These are phyloP conservation scores for Balaeniceps rex DNA, from an alignment of 2,113 vertebrate species.

Conservation along the genomic window DNA sequence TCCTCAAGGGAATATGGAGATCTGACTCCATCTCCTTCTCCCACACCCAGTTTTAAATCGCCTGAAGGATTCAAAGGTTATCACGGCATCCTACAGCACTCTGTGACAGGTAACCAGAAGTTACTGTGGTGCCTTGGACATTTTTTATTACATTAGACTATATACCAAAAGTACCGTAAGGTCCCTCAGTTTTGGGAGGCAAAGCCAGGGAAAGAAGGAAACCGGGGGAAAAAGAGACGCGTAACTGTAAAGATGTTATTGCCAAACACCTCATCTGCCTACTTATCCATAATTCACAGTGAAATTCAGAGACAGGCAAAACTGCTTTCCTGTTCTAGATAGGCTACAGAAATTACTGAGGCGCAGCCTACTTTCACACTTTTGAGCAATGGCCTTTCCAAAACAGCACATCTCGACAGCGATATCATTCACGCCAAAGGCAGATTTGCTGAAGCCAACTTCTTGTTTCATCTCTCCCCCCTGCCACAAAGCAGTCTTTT, in stretches of 20 bases:
- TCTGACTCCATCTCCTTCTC: neutral
- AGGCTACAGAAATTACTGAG: neutral
- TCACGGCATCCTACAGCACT: accelerated
- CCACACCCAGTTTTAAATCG: neutral
- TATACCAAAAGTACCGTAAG: accelerated
- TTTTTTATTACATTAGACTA: neutral
- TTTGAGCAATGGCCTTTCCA: neutral
- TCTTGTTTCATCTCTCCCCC: neutral
- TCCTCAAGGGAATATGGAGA: neutral
- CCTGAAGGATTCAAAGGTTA: neutral
- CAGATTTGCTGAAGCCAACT: neutral
- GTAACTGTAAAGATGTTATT: neutral
- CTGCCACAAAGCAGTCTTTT: neutral
- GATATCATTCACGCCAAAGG: neutral
- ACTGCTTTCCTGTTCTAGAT: neutral
- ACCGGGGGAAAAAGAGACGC: accelerated
- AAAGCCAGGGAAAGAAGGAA: neutral
- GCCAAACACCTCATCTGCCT: neutral
- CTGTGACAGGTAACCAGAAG: neutral
- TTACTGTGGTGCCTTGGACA: neutral
- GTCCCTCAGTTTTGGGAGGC: neutral
- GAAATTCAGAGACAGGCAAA: neutral
- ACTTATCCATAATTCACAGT: neutral
- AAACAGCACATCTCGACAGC: neutral
- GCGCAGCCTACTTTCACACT: neutral